These are phyloP conservation scores for Pelobates fuscus DNA, from an alignment of 2,113 vertebrate genomes.

Conservation along the genomic window DNA sequence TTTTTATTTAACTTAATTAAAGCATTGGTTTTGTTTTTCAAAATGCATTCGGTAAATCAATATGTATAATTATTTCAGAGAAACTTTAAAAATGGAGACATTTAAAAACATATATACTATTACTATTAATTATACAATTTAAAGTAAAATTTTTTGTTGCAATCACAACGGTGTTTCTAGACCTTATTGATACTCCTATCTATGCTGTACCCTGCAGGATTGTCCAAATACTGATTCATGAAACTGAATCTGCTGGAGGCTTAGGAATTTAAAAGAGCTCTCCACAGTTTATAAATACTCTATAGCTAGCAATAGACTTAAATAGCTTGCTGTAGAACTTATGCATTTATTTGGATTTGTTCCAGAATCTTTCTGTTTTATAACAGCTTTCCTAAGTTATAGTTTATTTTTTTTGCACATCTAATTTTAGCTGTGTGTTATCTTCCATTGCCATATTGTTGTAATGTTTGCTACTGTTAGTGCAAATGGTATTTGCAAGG, in stretches of 20 bases:
- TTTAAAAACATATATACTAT: too few relatives aligned
- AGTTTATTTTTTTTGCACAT: constrained; percentile 45
- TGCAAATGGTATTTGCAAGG: constrained; percentile 45
- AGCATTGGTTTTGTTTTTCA: too few relatives aligned
- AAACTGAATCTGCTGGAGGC: constrained; percentile 39
- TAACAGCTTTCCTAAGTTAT: constrained; percentile 47
- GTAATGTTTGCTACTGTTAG: constrained; percentile 41
- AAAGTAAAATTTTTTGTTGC: too few relatives aligned
- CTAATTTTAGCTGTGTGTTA: constrained; percentile 49
- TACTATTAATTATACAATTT: too few relatives aligned
- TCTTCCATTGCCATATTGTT: constrained; percentile 38
- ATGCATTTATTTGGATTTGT: constrained; percentile 41
- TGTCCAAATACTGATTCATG: constrained; percentile 34
- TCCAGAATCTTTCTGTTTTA: constrained; percentile 38
- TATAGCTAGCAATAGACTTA: constrained; percentile 45
- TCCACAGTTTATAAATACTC: constrained; percentile 33
- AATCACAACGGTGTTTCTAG: neutral
- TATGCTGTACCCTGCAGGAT: constrained; percentile 5
- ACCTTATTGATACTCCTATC: constrained; percentile 20
- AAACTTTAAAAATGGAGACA: too few relatives aligned
- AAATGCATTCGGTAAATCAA: too few relatives aligned
- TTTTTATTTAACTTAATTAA: too few relatives aligned
- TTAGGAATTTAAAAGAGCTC: constrained; percentile 38
- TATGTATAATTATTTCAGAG: too few relatives aligned
- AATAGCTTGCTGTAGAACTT: constrained; percentile 41